Evolutionary conservation across 1,140 invertebrate species (phyloP).

Genomic region (Phocides pigmalion): DNA sequence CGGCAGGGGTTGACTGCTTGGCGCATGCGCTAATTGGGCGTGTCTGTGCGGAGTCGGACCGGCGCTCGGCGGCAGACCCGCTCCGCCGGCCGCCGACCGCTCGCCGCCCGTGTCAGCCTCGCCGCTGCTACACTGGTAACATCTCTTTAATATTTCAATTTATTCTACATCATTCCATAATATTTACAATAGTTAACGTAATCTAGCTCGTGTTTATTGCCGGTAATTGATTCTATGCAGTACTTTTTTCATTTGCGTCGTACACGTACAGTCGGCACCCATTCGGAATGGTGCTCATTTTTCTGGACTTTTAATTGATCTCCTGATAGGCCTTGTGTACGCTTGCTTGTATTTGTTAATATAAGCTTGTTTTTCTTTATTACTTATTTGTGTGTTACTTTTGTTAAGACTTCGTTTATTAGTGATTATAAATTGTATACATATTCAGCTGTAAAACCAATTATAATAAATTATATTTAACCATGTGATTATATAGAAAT

Average conservation of each 20-base stretch:
- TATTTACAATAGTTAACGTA: not conserved
- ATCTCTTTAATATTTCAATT: slow-evolving; percentile 17
- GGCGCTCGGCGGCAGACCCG: slow-evolving; percentile 59
- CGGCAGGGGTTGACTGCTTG: slow-evolving; percentile 34
- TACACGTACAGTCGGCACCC: slow-evolving; percentile 49
- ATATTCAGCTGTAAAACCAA: no score
- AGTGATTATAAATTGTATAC: no score
- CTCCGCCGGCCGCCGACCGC: slow-evolving; percentile 46
- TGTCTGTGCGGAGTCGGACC: slow-evolving; percentile 65
- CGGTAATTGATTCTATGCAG: not conserved
- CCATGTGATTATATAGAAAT: no score
- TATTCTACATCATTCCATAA: slow-evolving; percentile 1
- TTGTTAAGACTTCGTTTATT: not conserved
- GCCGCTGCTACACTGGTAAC: slow-evolving; percentile 52
- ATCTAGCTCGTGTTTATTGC: not conserved
- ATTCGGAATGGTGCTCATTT: slow-evolving; percentile 29
- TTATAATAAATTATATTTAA: no score
- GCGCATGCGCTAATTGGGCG: slow-evolving; percentile 77
- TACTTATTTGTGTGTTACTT: not conserved
- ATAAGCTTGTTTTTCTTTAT: not conserved
- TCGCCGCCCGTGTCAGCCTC: slow-evolving; percentile 38
- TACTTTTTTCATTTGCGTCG: slow-evolving; percentile 15
- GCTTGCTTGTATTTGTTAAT: not conserved
- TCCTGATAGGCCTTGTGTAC: not conserved
- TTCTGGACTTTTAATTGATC: slow-evolving; percentile 30